These are phyloP conservation scores for Drosophila ironensis DNA, from an alignment of 1,140 invertebrate species.

Conservation along the genomic window DNA sequence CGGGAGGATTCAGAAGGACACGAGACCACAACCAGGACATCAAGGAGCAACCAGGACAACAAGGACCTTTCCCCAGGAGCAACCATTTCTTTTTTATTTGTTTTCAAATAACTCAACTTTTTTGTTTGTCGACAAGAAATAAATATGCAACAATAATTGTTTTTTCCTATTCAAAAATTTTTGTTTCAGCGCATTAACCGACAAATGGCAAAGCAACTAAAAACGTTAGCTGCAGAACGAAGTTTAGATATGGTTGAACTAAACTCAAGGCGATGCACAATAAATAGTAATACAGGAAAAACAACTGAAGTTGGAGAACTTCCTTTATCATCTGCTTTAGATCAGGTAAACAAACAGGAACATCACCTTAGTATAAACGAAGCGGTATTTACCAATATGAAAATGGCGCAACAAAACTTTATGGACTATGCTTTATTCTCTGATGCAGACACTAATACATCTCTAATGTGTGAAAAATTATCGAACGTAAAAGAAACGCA, in stretches of 20 bases:
- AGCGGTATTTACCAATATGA: not conserved
- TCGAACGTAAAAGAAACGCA: too few relatives aligned
- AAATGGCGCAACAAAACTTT: not conserved
- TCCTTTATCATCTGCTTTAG: not conserved
- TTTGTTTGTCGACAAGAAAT: too few relatives aligned
- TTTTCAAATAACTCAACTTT: too few relatives aligned
- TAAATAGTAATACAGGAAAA: conserved; percentile 36
- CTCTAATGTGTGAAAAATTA: conserved; percentile 23
- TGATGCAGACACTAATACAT: conserved; percentile 27
- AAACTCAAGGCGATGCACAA: conserved; percentile 33
- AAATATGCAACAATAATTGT: too few relatives aligned
- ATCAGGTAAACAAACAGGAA: not conserved
- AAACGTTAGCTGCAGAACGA: conserved; percentile 38
- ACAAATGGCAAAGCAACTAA: conserved; percentile 46
- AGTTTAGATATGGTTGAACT: conserved; percentile 49
- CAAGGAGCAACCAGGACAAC: too few relatives aligned
- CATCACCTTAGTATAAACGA: not conserved
- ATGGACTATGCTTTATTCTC: conserved; percentile 37
- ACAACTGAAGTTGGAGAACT: conserved; percentile 8
- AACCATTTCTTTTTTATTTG: too few relatives aligned
- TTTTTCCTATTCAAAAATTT: too few relatives aligned
- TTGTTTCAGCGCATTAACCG: conserved; percentile 36
- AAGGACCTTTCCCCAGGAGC: too few relatives aligned
- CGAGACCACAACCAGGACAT: too few relatives aligned
- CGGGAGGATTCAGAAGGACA: too few relatives aligned